A percentile compares a stretch with the other conserved stretches of the same genome.
phyloP scores from a whole-genome alignment of 2,113 vertebrate species.

The Acrocephalus kingi region DNA sequence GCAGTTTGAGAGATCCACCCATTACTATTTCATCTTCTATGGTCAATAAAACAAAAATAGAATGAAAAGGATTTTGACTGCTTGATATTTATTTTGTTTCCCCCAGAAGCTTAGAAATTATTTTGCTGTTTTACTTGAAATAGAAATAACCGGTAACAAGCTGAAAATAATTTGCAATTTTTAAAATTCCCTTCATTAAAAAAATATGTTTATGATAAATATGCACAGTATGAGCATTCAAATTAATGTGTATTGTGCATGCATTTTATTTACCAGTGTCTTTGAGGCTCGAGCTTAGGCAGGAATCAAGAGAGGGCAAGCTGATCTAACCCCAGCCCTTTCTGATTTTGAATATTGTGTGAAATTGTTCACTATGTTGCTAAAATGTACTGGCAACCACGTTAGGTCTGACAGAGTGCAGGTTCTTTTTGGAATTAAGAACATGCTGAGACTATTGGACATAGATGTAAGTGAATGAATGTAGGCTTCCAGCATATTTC shows the following conservation, averaged over 20 bases:
- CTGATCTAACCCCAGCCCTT: background rate
- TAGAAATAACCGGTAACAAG: background rate
- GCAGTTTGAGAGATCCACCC: background rate
- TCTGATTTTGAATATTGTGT: constrained; percentile 4
- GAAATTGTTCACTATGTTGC: background rate
- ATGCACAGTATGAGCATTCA: background rate
- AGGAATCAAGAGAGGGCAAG: background rate
- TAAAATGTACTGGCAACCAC: constrained; percentile 36
- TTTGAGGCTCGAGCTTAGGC: background rate
- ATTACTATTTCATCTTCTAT: background rate
- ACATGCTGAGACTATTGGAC: background rate
- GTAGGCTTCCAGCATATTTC: background rate
- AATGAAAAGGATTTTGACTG: background rate
- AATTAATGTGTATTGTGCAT: background rate
- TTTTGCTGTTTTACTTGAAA: background rate
- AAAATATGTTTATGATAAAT: background rate
- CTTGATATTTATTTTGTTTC: background rate
- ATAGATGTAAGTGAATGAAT: background rate
- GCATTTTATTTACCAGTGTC: constrained; percentile 1
- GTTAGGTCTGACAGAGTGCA: background rate
- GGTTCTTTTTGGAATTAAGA: constrained; percentile 5
- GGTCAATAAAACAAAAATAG: background rate
- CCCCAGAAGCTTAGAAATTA: background rate
- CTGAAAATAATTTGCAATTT: background rate
- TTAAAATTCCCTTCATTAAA: background rate